Base-by-base conservation (phyloP, 2,797 vertebrate genomes). In the Sebastes miniatus region DNA sequence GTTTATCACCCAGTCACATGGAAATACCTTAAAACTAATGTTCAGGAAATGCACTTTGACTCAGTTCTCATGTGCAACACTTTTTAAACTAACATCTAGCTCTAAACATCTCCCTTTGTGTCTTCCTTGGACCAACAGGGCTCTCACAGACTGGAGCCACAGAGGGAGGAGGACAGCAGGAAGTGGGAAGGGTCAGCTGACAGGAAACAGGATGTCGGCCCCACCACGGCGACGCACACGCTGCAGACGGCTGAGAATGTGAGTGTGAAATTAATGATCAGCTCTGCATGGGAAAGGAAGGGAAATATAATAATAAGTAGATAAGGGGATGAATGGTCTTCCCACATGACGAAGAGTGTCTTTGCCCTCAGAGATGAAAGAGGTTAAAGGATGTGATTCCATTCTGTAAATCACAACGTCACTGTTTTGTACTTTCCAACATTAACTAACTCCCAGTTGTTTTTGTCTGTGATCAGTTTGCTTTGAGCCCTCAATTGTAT, bases 141-240 rank as follows among this genome's bases (percentile, higher is more conserved):
- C 86, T 97, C 97, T 86, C 97, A 97, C 85, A 96, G 96, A 86
- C 95, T 96, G 86, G 96, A 96, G 90, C 93, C 87, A 1, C 92
- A 91, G 95, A 96, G 73, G 88, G 96, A 95, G 93, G 96, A 96
- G 83, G 96, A 97, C 85, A 93, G 91, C 95, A 96, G 96, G 93
- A 97, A 97, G 89, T 97, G 96, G 89, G 96, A 93, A 31, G 95
- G 95, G 59, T 91, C 91, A 91, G 96, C 95, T 90, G 97, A 97
- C 93, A 95, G 95, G 92, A 98, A 94, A 88, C 95, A 77, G 90
- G 92, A 94, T 58, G 92, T 92, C 39, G 81, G 90, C 16, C 91
- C 94, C 56, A 73, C 92, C 87, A 96, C 94, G 83, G 93, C 93
- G 79, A 94, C 96, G 5, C 96, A 96, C 81, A 88, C 93, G 74